These are phyloP conservation scores for Zosterops hypoxanthus DNA, from an alignment of 2,113 vertebrate species.

Conservation along the genomic window DNA sequence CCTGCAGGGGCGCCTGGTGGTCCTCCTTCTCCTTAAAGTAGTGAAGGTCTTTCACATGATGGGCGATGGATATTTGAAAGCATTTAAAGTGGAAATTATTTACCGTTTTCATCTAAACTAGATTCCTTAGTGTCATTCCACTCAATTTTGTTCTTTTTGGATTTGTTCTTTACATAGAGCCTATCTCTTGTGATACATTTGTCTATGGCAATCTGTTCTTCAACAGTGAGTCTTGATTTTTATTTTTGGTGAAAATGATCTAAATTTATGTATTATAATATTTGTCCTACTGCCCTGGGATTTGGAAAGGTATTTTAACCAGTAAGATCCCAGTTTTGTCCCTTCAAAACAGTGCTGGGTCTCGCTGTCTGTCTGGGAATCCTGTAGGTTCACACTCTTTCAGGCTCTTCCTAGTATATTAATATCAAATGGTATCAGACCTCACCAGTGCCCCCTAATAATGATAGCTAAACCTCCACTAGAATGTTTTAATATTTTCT, in stretches of 20 bases:
- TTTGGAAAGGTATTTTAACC: neutral
- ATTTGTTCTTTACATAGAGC: neutral
- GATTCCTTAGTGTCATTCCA: neutral
- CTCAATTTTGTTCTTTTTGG: neutral
- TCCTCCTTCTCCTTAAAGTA: neutral
- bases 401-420: neutral
- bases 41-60: neutral
- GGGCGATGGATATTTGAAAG: neutral
- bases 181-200: neutral
- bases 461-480: neutral
- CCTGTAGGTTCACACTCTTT: neutral
- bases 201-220: neutral
- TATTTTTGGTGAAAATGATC: neutral
- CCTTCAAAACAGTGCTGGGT: neutral
- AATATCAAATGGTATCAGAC: neutral
- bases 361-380: neutral
- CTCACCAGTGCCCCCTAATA: neutral
- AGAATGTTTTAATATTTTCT: neutral
- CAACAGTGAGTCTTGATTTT: neutral
- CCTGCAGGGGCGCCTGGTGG: neutral
- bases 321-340: neutral
- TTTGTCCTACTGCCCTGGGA: neutral
- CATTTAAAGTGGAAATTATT: neutral
- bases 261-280: neutral
- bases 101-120: neutral